Evolutionary conservation across 2,113 vertebrate species (phyloP), one percentile per base, ranked within the genome.

Genomic region (Rissa tridactyla): DNA sequence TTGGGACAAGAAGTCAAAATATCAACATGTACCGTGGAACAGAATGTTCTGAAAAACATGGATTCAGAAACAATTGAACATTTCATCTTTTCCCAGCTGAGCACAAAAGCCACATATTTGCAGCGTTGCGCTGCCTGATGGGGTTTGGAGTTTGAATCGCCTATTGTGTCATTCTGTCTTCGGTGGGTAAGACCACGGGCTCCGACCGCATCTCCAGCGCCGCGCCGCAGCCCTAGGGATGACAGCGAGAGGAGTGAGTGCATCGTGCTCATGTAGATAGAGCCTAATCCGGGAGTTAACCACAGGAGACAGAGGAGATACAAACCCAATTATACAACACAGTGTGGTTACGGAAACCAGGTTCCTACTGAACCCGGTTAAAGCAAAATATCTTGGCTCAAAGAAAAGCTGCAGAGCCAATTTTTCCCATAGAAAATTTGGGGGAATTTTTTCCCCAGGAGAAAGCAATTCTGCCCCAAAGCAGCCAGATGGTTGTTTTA

Each of bases 161-260:
- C 34, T 30, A 17, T 51, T 51, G 81, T 91, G 83, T 54, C 60
- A 17, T 34, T 26, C 70, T 51, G 46, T 21, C 51, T 54, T 46
- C 4, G 22, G n/a, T 0, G 15, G 38, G 30, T 64, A 17, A 38
- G 57, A 17, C n/a, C 3, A 4, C 0, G 0, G 40, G 58, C 22
- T 42, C 51, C 29, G 82, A n/a, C 38, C 1, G 1, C 0, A 2
- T 70, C 51, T 75, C 40, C n/a, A 44, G 76, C 0, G 2, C 62
- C 2, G 0, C 23, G 4, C 18, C 0, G 0, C 25, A 80, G 87
- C 11, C 0, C 1, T 44, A 25, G 61, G 58, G 36, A 58, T 72
- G 57, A 6, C 1, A 0, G 14, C 0, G 4, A 75, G 65, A 89
- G 49, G 7, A 73, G 17, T 11, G 7, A n/a, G 8, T 30, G 19